Conservation (phyloP, 2,113 vertebrate species). For the Salvator merianae region DNA sequence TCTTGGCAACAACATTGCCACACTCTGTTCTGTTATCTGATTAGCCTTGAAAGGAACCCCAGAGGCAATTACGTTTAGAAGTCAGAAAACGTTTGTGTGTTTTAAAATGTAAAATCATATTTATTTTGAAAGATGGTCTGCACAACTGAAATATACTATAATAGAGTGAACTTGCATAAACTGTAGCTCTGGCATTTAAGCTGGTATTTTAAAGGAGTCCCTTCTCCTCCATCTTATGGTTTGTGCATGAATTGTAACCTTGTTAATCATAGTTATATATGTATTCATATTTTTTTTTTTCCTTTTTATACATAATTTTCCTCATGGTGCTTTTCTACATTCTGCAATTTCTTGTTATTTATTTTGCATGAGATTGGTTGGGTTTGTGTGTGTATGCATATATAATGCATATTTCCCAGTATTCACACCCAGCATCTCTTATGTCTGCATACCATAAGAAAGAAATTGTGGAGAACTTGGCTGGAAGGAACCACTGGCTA, state of each 20-base stretch:
- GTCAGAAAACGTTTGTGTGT: constrained; percentile 41
- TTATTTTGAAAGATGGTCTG: constrained; percentile 61
- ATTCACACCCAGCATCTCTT: constrained; percentile 64
- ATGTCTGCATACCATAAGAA: constrained; percentile 63
- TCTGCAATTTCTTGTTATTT: constrained; percentile 47
- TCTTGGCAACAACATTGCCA: constrained; percentile 29
- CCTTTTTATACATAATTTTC: constrained; percentile 41
- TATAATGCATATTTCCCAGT: constrained; percentile 48
- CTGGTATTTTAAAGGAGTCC: constrained; percentile 26
- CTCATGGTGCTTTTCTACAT: constrained; percentile 53
- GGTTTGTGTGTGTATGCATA: constrained; percentile 31
- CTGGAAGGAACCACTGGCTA: constrained; percentile 12
- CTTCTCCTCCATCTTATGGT: constrained; percentile 11
- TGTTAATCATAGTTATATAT: constrained; percentile 53
- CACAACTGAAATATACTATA: constrained; percentile 50
- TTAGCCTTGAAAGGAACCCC: constrained; percentile 57
- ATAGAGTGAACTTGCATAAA: constrained; percentile 46
- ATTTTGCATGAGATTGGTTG: constrained; percentile 63
- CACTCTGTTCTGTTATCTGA: constrained; percentile 52
- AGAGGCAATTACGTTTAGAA: constrained; percentile 49
- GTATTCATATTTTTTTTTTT: constrained; percentile 59
- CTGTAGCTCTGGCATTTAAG: constrained; percentile 42
- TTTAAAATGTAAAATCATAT: constrained; percentile 51
- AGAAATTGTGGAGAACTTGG: constrained; percentile 27
- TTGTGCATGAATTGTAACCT: constrained; percentile 36